These are phyloP conservation scores for Lasioglossum zephyrum DNA, from an alignment of 2,888 invertebrate species.

Conservation along the genomic window DNA sequence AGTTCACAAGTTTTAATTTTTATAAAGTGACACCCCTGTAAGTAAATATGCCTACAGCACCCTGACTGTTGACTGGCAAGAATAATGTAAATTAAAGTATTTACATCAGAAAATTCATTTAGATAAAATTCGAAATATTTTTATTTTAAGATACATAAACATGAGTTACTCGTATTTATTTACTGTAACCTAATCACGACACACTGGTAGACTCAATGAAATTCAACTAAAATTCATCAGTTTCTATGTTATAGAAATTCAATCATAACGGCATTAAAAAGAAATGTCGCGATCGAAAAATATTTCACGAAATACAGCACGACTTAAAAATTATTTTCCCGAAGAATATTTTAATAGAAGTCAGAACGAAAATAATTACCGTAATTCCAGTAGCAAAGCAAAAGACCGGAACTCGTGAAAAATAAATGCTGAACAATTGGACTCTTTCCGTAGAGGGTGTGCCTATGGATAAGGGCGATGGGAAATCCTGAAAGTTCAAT, in stretches of 20 bases:
- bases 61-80: neutral
- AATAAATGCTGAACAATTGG: constrained; percentile 89
- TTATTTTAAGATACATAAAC: neutral
- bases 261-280: neutral
- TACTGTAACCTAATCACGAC: neutral
- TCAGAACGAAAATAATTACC: constrained; percentile 85
- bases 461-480: constrained; percentile 88
- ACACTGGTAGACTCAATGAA: too few relatives aligned
- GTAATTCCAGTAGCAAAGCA: constrained; percentile 94
- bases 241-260: neutral
- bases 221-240: neutral
- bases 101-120: neutral
- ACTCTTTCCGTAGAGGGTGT: constrained; percentile 86
- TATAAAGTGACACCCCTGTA: constrained; percentile 8
- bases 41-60: neutral
- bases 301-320: neutral
- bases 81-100: neutral
- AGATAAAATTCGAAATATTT: neutral
- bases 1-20: neutral
- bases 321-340: neutral
- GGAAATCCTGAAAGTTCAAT: constrained; percentile 88
- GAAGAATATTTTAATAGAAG: neutral
- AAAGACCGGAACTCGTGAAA: constrained; percentile 90
- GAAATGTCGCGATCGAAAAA: neutral
- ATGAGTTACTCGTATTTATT: neutral